Conservation (phyloP, 2,113 vertebrate genomes). For the Aepyceros melampus region DNA sequence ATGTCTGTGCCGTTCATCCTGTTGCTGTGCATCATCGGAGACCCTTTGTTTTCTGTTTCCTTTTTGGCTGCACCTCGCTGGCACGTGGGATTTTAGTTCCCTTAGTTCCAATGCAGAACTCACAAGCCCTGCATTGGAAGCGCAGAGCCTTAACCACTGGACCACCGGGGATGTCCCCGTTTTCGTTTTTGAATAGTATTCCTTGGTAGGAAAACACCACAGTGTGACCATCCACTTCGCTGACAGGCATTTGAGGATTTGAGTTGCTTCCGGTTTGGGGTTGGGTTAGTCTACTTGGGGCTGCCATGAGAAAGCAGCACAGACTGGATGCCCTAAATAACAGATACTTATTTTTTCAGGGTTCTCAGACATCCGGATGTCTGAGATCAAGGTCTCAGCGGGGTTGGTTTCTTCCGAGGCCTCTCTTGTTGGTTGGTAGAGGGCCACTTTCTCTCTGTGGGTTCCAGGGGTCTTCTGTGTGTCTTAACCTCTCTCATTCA, state of each 20-base stretch:
- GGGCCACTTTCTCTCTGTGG: background rate
- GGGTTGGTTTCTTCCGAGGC: background rate
- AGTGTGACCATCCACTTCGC: accelerated
- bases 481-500: background rate
- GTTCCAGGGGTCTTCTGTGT: background rate
- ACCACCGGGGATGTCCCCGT: background rate
- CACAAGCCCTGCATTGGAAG: background rate
- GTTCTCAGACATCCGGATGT: background rate
- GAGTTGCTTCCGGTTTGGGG: background rate
- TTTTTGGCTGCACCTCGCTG: background rate
- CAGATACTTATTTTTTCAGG: background rate
- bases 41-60: background rate
- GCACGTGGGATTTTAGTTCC: background rate
- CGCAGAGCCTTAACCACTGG: background rate
- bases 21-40: accelerated
- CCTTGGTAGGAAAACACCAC: background rate
- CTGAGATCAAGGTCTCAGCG: background rate
- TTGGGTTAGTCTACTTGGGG: background rate
- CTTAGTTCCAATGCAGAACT: no score
- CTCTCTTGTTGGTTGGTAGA: background rate
- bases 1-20: background rate
- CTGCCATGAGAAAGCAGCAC: background rate
- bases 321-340: background rate
- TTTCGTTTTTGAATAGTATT: background rate
- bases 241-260: background rate